Conservation (phyloP, 2,113 vertebrate species). For the Suncus etruscus region DNA sequence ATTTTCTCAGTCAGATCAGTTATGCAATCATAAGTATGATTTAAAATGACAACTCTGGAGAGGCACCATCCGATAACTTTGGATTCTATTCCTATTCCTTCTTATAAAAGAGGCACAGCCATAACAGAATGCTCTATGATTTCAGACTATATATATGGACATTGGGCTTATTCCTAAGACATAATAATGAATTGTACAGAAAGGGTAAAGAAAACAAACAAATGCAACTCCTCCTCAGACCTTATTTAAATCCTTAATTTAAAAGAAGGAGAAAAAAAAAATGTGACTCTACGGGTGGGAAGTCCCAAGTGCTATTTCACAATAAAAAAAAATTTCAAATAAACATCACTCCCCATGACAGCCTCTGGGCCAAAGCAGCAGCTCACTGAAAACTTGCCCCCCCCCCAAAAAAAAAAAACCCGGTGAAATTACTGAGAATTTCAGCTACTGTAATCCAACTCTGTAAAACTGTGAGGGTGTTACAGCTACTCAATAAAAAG, state of each 20-base stretch:
- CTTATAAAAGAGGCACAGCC: not conserved
- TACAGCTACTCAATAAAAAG: slow-evolving; percentile 79
- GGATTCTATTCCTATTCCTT: slow-evolving; percentile 2
- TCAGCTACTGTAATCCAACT: slow-evolving; percentile 73
- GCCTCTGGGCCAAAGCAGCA: slow-evolving; percentile 42
- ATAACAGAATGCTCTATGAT: not conserved
- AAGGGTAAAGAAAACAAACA: slow-evolving; percentile 48
- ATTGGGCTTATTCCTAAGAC: slow-evolving; percentile 10
- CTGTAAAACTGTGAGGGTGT: slow-evolving; percentile 37
- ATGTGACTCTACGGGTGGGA: not conserved
- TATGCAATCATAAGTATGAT: slow-evolving; percentile 33
- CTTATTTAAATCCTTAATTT: slow-evolving; percentile 45
- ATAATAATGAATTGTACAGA: slow-evolving; percentile 49
- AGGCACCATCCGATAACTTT: not conserved
- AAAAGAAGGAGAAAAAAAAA: slow-evolving; percentile 43
- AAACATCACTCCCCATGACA: slow-evolving; percentile 52
- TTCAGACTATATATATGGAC: not conserved
- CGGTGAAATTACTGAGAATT: slow-evolving; percentile 42
- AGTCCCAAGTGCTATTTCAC: slow-evolving; percentile 48
- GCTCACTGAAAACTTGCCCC: not conserved
- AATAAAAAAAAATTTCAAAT: slow-evolving; percentile 60
- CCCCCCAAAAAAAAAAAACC: not conserved
- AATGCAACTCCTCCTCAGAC: slow-evolving; percentile 27
- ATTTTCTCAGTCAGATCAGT: slow-evolving; percentile 34
- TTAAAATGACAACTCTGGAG: slow-evolving; percentile 31